Evolutionary conservation across 2,113 vertebrate species (phyloP), one percentile per base, ranked within the genome.

Genomic region (Phylloscopus trochiloides): DNA sequence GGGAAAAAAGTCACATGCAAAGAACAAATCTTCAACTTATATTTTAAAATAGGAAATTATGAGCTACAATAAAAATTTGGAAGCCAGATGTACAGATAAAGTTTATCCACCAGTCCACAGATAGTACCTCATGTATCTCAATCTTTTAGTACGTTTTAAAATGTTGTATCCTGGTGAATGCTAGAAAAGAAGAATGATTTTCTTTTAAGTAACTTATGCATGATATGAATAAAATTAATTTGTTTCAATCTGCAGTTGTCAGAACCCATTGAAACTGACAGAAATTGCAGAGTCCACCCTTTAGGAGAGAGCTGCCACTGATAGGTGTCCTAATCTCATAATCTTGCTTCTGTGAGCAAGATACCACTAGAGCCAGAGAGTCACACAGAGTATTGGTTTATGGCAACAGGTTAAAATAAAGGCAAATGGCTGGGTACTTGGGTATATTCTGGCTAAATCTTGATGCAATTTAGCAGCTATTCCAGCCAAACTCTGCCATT

Each of bases 311-410:
- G 29, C 20, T 45, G 12, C 32, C 3, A 3, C 38, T 74, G 12
- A 47, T 31, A 16, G 2, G 4, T 10, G 4, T 47, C 29, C 26
- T 36, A 47, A 66, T 38, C 26, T 71, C 1, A 0, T 55, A 29
- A 51, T 92, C 55, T 70, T 68, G 21, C 10, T 77, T 77, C 51
- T 40, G 12, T 63, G n/a, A 80, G 31, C 19, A 67, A 52, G 55
- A 42, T 45, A 38, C 3, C 68, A 45, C 38, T 16, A 32, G 12
- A 88, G 32, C 31, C 77, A 74, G 42, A 61, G 34, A 51, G 29
- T 58, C 71, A 58, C 0, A 1, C 9, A 3, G 9, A 12, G 1
- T 54, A 68, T 17, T 3, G 2, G 17, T 29, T 47, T 77, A 54
- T 14, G 20, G 59, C 25, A 66, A 29, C 5, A 61, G 18, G 20